phyloP scores from a whole-genome alignment of 2,888 invertebrate genomes.

The Pandemis cinnamomeana region DNA sequence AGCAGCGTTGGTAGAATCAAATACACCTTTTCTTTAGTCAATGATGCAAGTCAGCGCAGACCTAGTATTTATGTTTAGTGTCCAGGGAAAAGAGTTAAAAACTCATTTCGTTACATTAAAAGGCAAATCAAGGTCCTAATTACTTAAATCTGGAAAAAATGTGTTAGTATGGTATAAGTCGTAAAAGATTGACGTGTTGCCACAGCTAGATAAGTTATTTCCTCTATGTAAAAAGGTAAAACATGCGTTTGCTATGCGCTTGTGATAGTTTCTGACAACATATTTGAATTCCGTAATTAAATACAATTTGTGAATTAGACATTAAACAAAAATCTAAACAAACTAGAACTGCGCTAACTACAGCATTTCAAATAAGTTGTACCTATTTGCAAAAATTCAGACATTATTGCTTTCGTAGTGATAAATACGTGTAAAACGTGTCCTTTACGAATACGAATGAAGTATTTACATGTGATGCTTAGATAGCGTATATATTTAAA shows the following conservation, averaged over 20 bases:
- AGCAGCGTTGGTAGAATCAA: slow-evolving; percentile 11
- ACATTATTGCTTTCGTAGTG: slow-evolving; percentile 23
- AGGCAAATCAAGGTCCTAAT: too few relatives aligned
- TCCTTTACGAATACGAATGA: slow-evolving; percentile 40
- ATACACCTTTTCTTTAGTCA: not conserved
- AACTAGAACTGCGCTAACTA: not conserved
- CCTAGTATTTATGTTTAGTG: not conserved
- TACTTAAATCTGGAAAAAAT: too few relatives aligned
- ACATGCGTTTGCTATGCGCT: too few relatives aligned
- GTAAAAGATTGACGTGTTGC: too few relatives aligned
- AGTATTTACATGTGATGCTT: slow-evolving; percentile 44
- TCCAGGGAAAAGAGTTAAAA: not conserved
- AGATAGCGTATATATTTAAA: slow-evolving; percentile 42
- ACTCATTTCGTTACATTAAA: too few relatives aligned
- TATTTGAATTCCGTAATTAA: not conserved
- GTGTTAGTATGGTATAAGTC: too few relatives aligned
- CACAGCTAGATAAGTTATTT: too few relatives aligned
- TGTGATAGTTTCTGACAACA: too few relatives aligned
- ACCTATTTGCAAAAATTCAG: slow-evolving; percentile 9
- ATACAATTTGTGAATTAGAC: not conserved
- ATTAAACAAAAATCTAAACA: not conserved
- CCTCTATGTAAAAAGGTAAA: too few relatives aligned
- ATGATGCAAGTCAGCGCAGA: not conserved
- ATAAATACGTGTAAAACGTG: slow-evolving; percentile 27
- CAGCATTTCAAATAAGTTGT: not conserved